A percentile compares a stretch with the other conserved stretches of the same genome.
phyloP scores from a whole-genome alignment of 2,888 invertebrate species.

The Tachina fera region DNA sequence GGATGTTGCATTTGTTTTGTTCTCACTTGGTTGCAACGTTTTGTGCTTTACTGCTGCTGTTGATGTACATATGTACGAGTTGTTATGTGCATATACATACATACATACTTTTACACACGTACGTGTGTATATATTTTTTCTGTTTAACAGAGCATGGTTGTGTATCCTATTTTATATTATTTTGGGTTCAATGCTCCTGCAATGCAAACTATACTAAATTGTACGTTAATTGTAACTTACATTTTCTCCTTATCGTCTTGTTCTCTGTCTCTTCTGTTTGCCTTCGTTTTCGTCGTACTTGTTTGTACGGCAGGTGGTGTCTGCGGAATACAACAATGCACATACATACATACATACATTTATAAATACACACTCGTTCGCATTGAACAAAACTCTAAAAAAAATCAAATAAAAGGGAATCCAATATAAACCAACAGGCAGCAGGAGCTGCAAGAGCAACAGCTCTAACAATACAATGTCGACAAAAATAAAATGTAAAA shows the following conservation, averaged over 20 bases:
- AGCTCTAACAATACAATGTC: slow-evolving; percentile 49
- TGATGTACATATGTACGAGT: neutral
- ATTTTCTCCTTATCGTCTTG: slow-evolving; percentile 7
- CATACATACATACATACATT: slow-evolving; percentile 11
- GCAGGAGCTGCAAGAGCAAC: slow-evolving; percentile 57
- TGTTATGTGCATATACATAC: too few relatives aligned
- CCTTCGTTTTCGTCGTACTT: slow-evolving; percentile 11
- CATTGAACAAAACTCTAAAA: neutral
- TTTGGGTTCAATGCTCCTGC: slow-evolving; percentile 63
- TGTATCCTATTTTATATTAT: slow-evolving; percentile 59
- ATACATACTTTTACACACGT: neutral
- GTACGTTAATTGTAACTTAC: slow-evolving; percentile 21
- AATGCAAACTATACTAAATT: slow-evolving; percentile 52
- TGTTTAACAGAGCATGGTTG: slow-evolving; percentile 46
- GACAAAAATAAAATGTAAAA: slow-evolving; percentile 4
- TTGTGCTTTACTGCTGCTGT: neutral
- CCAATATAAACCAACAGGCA: slow-evolving; percentile 41
- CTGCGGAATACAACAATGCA: slow-evolving; percentile 51
- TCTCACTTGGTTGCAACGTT: neutral
- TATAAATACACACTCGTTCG: neutral
- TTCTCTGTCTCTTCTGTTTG: neutral
- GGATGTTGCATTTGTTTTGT: slow-evolving; percentile 33
- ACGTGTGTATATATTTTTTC: neutral
- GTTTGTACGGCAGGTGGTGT: slow-evolving; percentile 65
- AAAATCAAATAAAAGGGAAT: slow-evolving; percentile 20